These are phyloP conservation scores for Camponotus pennsylvanicus DNA, from an alignment of 1,140 invertebrate genomes.

Conservation along the genomic window DNA sequence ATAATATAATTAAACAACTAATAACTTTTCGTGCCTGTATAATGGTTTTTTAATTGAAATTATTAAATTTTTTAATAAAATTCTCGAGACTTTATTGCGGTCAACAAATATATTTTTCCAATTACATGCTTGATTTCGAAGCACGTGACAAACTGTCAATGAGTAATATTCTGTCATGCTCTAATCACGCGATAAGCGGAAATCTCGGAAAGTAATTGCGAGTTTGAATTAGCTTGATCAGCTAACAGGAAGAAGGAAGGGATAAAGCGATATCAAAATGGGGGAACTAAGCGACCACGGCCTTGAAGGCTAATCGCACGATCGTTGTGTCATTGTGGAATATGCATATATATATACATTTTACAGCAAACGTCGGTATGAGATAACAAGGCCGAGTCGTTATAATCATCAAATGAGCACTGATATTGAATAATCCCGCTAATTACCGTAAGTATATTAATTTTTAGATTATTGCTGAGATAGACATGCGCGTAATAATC, in stretches of 20 bases:
- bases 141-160: slow-evolving; percentile 8
- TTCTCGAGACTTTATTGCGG: neutral
- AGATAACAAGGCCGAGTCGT: slow-evolving; percentile 38
- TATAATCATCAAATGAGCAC: slow-evolving; percentile 18
- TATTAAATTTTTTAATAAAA: neutral
- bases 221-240: slow-evolving; percentile 40
- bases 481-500: neutral
- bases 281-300: slow-evolving; percentile 64
- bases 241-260: slow-evolving; percentile 2
- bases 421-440: slow-evolving; percentile 51
- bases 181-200: slow-evolving; percentile 26
- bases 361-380: slow-evolving; percentile 31
- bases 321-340: slow-evolving; percentile 60
- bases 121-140: neutral
- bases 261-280: slow-evolving; percentile 17
- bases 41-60: neutral
- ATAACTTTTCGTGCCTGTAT: too few relatives aligned
- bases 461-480: slow-evolving; percentile 26
- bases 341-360: slow-evolving; percentile 10
- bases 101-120: neutral
- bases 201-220: slow-evolving; percentile 54
- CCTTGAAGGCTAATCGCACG: slow-evolving; percentile 71
- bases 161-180: neutral
- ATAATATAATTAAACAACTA: too few relatives aligned
- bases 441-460: slow-evolving; percentile 43